These are phyloP conservation scores for Norana najaformis DNA, from an alignment of 2,888 invertebrate genomes.

Conservation along the genomic window DNA sequence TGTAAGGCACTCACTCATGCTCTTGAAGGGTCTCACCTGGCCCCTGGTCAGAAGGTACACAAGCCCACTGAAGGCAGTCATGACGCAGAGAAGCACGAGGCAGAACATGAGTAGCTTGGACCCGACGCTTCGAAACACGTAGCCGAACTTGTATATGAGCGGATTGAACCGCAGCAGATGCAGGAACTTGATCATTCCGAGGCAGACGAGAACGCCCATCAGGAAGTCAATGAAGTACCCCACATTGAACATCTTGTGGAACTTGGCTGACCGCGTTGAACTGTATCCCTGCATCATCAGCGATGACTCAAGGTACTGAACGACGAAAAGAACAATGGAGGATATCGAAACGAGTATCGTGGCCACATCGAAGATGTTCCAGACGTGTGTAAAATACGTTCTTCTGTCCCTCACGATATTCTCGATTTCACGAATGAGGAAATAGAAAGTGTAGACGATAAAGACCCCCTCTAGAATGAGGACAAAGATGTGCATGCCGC, in stretches of 20 bases:
- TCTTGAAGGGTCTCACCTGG: not conserved
- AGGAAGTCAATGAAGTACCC: not conserved
- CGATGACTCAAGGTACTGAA: not conserved
- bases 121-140: not conserved
- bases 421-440: constrained; percentile 26
- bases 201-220: not conserved
- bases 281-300: not conserved
- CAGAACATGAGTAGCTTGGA: not conserved
- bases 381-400: not conserved
- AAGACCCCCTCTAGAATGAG: constrained; percentile 33
- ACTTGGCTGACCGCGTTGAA: not conserved
- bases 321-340: constrained; percentile 15
- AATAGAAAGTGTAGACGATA: constrained; percentile 31
- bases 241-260: not conserved
- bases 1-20: not conserved
- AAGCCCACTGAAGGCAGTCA: not conserved
- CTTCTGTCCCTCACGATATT: not conserved
- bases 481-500: constrained; percentile 30
- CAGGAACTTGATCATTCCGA: constrained; percentile 32
- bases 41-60: not conserved
- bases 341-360: not conserved
- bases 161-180: constrained; percentile 32
- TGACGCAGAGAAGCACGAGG: not conserved
- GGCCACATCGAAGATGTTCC: constrained; percentile 18
- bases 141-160: constrained; percentile 22